Evolutionary conservation across 2,113 vertebrate species (phyloP).

Genomic region (Lagopus leucura): DNA sequence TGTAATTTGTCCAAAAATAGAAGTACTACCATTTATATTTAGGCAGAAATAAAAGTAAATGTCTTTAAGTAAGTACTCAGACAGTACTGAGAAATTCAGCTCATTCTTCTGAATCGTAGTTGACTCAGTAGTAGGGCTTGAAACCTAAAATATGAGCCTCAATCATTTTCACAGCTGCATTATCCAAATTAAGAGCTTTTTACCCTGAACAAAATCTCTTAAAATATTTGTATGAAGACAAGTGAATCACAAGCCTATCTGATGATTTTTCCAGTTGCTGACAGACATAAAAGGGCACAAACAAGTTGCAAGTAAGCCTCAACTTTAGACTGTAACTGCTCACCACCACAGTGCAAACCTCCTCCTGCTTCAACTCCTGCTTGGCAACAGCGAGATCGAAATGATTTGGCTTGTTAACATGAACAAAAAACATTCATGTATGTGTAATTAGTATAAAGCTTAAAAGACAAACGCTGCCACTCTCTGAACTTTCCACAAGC

Average conservation of each 20-base stretch:
- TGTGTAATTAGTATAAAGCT: slow-evolving; percentile 56
- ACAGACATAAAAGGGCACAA: neutral
- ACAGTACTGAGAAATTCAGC: neutral
- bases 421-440: neutral
- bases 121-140: neutral
- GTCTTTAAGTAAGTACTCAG: neutral
- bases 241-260: neutral
- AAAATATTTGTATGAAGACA: neutral
- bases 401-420: neutral
- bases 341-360: neutral
- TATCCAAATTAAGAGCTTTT: neutral
- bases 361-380: neutral
- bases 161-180: neutral
- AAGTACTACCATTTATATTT: neutral
- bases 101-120: neutral
- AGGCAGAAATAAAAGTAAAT: neutral
- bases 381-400: neutral
- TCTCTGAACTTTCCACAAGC: slow-evolving; percentile 52
- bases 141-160: rapidly evolving
- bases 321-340: neutral
- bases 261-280: neutral
- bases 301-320: neutral
- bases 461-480: slow-evolving; percentile 44
- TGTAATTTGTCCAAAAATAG: neutral
- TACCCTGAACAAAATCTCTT: neutral